Base-by-base conservation (phyloP, 2,113 vertebrate genomes). In the Bos taurus region DNA sequence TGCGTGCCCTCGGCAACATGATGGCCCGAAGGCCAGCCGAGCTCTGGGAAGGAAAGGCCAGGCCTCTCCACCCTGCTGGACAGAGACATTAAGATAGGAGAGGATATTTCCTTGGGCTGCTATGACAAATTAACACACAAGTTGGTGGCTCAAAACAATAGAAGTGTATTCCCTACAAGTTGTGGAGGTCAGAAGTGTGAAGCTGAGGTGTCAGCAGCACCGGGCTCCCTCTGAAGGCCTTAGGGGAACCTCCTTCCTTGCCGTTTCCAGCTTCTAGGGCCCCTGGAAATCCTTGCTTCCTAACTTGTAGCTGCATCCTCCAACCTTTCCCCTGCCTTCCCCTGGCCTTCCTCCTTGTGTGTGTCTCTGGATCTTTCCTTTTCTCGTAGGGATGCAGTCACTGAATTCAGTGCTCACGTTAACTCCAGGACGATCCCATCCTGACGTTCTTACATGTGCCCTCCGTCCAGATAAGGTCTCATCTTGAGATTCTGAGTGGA, bases 1-100 rank as follows among this genome's bases (percentile, higher is more conserved):
- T 46, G 6, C 0, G 17, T 11, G 48, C 50, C 5, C 4, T 11
- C 14, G 1, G 11, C 36, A 16, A 3, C 2, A 0, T 2, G 43
- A 50, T 28, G 60, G 50, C 1, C 1, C 0, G 15, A 33, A 12
- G 17, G 48, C 40, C 3, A 2, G n/a, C 71, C 4, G 1, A 3
- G 52, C 50, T 0, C 48, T 26, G 7, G 64, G 17, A 23, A 2
- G 52, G n/a, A 33, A 13, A 4, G 46, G 2, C 57, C 1, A 0
- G 1, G 81, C 57, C 36, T 33, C 12, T 21, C 12, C 3, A 2
- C 9, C 36, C n/a, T 1, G 1, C 10, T 12, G 23, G 8, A 19
- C n/a, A 19, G 64, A 56, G 25, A 36, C 28, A 15, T 12, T 13
- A 30, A 74, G 86, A 46, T 57, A 16, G 11, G 33, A 28, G 6